Base-by-base conservation (phyloP, 2,888 invertebrate species). In the Trachelus iudaicus region DNA sequence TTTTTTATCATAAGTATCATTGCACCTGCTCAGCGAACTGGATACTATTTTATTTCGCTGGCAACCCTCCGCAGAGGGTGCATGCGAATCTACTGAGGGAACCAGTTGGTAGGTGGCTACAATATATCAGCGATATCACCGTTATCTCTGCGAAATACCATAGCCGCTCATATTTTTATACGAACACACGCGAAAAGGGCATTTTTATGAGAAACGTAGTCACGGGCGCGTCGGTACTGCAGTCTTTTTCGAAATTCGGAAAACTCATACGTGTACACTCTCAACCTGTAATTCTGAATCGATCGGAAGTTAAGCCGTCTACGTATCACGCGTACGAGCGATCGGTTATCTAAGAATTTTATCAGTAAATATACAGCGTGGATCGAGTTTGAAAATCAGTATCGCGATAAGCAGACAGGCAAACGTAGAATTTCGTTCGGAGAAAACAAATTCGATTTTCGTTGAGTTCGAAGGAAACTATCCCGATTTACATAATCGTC, bases 81-180 rank as follows among this genome's bases (percentile, higher is more conserved):
- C 34, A 34, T 9, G 74, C 23, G 74, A 34, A 74, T 74, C 74
- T 74, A 74, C 74, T 31, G 74, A 74, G 74, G 23, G 74, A 30
- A 12, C 74, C 34, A 23, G 71, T 71, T 71, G 71, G 69, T 69
- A 30, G 69, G 69, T 69, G 33, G 71, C 33, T 71, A 86, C 89
- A 89, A 90, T 90, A 90, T 90, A 90, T 90, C 89, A 88, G 87
- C 86, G 90, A 89, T 90, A 90, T 90, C 90, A 87, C 88, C 86
- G 90, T 89, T 90, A 90, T 91, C 91, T 87, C 85, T 80, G 83
- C 81, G 82, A 87, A 87, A 87, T 85, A 84, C 80, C 82, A 79
- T 79, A 77, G 79, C 78, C 80, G 82, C 83, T 83, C 83, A 81
- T 84, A 84, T 84, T 84, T 84, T 84, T 85, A 83, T 85, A 82